Percentiles rank a stretch among this genome's conserved stretches.
phyloP scores from a whole-genome alignment of 2,797 vertebrate species.

The Dendrocincla tyrannina region DNA sequence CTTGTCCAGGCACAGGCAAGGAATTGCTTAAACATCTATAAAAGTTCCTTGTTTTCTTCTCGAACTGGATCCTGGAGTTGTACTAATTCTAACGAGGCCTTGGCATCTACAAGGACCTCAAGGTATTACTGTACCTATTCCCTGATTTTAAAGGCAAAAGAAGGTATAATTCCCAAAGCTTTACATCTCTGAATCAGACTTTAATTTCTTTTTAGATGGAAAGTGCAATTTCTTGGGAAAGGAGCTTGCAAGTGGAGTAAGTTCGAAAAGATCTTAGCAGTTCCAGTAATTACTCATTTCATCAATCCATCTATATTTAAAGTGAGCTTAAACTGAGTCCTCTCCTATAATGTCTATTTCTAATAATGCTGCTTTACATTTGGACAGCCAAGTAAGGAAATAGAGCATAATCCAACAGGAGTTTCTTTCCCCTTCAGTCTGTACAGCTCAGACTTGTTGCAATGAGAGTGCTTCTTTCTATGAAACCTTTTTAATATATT shows the following conservation, averaged over 20 bases:
- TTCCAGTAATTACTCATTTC: slow-evolving; percentile 52
- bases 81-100: background rate
- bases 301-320: slow-evolving; percentile 32
- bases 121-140: background rate
- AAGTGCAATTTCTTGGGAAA: background rate
- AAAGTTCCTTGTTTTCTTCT: background rate
- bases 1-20: background rate
- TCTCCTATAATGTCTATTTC: slow-evolving; percentile 41
- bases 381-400: slow-evolving; percentile 52
- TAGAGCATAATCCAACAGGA: slow-evolving; percentile 23
- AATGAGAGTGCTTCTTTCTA: slow-evolving; percentile 27
- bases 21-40: background rate
- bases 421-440: slow-evolving; percentile 12
- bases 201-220: slow-evolving; percentile 19
- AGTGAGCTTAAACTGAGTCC: background rate
- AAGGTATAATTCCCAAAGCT: background rate
- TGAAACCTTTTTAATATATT: slow-evolving; percentile 45
- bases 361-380: slow-evolving; percentile 55
- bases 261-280: background rate
- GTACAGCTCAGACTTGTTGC: background rate
- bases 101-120: background rate
- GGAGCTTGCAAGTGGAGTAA: background rate
- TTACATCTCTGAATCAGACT: background rate
- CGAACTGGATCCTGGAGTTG: background rate
- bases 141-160: background rate